These are phyloP conservation scores for Thalassarche chlororhynchos DNA, from an alignment of 2,113 vertebrate genomes.

Conservation along the genomic window DNA sequence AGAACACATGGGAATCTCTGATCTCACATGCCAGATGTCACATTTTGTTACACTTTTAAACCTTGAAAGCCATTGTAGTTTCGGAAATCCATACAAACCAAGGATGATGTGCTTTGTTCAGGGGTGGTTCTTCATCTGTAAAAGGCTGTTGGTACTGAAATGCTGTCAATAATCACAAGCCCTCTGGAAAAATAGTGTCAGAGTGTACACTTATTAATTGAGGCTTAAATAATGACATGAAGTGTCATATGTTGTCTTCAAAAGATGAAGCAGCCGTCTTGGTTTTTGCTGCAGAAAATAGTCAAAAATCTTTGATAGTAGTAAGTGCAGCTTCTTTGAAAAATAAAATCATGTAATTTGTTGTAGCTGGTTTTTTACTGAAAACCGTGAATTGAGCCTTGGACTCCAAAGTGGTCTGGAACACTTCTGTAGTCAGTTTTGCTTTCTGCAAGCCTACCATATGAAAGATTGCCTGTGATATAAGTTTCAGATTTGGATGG, in stretches of 20 bases:
- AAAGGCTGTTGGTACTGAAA: not conserved
- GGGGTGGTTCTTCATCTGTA: not conserved
- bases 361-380: not conserved
- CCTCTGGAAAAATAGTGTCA: not conserved
- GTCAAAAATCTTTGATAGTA: not conserved
- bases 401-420: not conserved
- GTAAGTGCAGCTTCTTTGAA: not conserved
- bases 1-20: not conserved
- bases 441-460: not conserved
- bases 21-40: not conserved
- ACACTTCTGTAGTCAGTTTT: not conserved
- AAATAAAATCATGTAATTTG: not conserved
- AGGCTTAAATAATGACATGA: not conserved
- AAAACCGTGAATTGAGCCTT: not conserved
- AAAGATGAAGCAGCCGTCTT: not conserved
- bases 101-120: not conserved
- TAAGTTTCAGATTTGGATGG: not conserved
- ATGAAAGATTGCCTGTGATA: not conserved
- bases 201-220: not conserved
- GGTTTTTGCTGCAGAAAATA: not conserved
- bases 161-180: not conserved
- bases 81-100: not conserved
- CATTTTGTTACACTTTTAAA: conserved; percentile 1
- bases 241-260: not conserved
- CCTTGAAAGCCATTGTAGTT: not conserved